A percentile compares a stretch with the other conserved stretches of the same genome.
Conservation (phyloP, 2,888 invertebrate genomes). For the Gibbula magus region DNA sequence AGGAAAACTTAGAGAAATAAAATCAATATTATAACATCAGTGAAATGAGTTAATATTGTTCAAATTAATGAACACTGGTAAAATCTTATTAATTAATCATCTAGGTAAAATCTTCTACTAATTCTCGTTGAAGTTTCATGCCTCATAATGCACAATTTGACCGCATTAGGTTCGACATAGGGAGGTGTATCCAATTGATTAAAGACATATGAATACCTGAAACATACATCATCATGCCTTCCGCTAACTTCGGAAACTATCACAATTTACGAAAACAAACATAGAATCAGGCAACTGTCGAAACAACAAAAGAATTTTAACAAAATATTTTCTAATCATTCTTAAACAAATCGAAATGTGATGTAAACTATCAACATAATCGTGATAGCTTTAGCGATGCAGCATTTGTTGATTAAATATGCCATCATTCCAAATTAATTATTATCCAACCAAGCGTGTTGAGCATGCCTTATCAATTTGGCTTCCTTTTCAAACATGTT, state of each 20-base stretch:
- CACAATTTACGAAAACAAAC: no score
- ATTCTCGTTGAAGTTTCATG: no score
- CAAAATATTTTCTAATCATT: not conserved
- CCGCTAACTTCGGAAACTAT: no score
- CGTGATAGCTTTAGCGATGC: not conserved
- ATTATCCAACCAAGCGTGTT: not conserved
- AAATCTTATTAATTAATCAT: no score
- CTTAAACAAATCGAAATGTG: not conserved
- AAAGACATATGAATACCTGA: conserved; percentile 11
- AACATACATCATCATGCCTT: no score
- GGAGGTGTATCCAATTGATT: not conserved
- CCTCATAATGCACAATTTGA: no score
- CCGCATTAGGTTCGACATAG: not conserved
- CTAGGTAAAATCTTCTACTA: no score
- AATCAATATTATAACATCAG: not conserved
- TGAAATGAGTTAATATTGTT: not conserved
- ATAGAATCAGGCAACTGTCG: no score
- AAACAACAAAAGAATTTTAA: no score
- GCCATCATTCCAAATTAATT: not conserved
- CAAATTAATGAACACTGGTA: not conserved
- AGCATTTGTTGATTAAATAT: not conserved
- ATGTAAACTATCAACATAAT: not conserved
- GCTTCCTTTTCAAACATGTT: not conserved
- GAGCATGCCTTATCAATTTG: not conserved
- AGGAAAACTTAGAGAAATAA: not conserved